Evolutionary conservation across 2,113 vertebrate genomes (phyloP).

Genomic region (Gambusia affinis): DNA sequence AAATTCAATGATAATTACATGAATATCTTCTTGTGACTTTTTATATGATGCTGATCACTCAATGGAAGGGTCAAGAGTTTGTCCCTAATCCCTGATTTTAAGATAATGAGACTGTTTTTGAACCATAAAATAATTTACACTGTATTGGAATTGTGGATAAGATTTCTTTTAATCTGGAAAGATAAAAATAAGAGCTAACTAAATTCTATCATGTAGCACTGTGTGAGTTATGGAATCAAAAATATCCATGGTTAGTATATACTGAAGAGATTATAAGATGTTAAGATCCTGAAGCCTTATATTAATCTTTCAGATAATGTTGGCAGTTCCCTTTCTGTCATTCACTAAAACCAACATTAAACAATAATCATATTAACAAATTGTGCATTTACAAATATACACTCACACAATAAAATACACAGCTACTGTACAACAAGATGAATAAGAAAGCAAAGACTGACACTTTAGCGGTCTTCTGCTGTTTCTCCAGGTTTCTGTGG

Average conservation of each 20-base stretch:
- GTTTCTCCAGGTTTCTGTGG: slow-evolving; percentile 49
- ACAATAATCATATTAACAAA: slow-evolving; percentile 65
- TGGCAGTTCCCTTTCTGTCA: slow-evolving; percentile 15
- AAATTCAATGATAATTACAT: too few species aligned
- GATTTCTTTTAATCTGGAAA: background rate
- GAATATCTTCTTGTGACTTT: background rate
- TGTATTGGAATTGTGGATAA: background rate
- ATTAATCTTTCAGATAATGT: slow-evolving; percentile 27
- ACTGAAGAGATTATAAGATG: slow-evolving; percentile 48
- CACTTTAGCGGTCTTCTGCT: slow-evolving; percentile 50
- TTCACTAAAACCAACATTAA: slow-evolving; percentile 32
- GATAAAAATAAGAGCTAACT: background rate
- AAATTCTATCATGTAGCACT: background rate
- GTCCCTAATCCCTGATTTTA: background rate
- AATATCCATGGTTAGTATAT: slow-evolving; percentile 41
- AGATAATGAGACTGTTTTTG: background rate
- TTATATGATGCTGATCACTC: background rate
- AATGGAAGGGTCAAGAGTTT: background rate
- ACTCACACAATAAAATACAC: slow-evolving; percentile 68
- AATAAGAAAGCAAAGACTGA: slow-evolving; percentile 40
- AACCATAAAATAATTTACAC: background rate
- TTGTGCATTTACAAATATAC: slow-evolving; percentile 72
- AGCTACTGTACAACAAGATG: slow-evolving; percentile 61
- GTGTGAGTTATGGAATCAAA: slow-evolving; percentile 31
- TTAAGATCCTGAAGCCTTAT: background rate